Evolutionary conservation across 2,888 invertebrate species (phyloP).

Genomic region (Hermodice carunculata): DNA sequence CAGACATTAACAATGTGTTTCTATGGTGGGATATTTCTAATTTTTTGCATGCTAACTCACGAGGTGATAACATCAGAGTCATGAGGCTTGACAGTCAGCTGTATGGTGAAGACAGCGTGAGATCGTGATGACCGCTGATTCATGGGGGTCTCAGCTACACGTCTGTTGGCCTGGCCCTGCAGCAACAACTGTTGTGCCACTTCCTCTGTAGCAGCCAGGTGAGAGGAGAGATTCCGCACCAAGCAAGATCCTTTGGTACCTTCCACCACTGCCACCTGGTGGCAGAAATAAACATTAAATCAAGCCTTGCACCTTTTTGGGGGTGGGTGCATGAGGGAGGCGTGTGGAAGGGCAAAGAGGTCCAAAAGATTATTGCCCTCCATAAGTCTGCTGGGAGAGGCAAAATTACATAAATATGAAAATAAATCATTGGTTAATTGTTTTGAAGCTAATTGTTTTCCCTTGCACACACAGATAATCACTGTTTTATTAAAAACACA

Average conservation of each 20-base stretch:
- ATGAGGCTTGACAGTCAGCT: conserved; percentile 54
- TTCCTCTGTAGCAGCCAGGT: conserved; percentile 62
- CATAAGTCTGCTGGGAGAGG: not conserved
- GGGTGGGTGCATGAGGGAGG: too few species aligned
- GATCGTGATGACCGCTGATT: conserved; percentile 65
- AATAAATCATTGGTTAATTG: too few species aligned
- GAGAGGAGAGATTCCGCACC: conserved; percentile 58
- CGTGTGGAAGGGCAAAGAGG: too few species aligned
- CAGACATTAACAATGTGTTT: too few species aligned
- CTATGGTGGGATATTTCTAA: too few species aligned
- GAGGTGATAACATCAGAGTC: conserved; percentile 55
- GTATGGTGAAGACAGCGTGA: conserved; percentile 64
- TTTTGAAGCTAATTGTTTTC: too few species aligned
- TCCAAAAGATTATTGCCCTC: too few species aligned
- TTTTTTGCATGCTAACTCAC: too few species aligned
- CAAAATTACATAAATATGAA: not conserved
- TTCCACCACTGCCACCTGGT: conserved; percentile 61
- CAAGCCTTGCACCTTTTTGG: too few species aligned
- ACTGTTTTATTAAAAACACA: too few species aligned
- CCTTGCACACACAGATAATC: too few species aligned
- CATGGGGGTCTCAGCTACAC: conserved; percentile 64
- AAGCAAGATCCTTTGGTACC: conserved; percentile 55
- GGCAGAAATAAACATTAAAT: too few species aligned
- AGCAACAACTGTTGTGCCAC: conserved; percentile 61
- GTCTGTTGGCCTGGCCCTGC: conserved; percentile 61